Evolutionary conservation across 2,888 invertebrate genomes (phyloP).

Genomic region (Hybos culiciformis): DNA sequence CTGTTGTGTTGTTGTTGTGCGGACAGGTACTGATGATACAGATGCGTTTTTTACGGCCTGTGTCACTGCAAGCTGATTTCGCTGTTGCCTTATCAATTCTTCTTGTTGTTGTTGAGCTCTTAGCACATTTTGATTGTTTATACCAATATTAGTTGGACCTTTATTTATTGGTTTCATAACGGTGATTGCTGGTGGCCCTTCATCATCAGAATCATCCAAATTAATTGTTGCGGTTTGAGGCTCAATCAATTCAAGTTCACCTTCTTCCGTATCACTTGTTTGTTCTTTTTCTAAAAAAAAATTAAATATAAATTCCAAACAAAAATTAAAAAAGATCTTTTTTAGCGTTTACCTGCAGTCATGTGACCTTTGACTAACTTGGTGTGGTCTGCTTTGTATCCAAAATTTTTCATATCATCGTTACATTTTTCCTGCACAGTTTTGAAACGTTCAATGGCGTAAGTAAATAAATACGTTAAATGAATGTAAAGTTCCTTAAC

Average conservation of each 20-base stretch:
- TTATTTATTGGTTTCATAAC: not conserved
- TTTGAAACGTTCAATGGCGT: slow-evolving; percentile 34
- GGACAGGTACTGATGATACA: not conserved
- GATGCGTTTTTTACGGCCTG: too few relatives aligned
- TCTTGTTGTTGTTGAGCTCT: slow-evolving; percentile 1
- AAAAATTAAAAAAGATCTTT: too few relatives aligned
- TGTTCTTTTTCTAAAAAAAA: slow-evolving; percentile 23
- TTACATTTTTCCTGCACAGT: slow-evolving; percentile 33
- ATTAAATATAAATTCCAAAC: slow-evolving; percentile 4
- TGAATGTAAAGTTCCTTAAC: slow-evolving; percentile 35
- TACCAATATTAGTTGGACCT: not conserved
- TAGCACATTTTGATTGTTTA: not conserved
- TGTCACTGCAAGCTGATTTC: too few relatives aligned
- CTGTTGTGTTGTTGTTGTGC: too few relatives aligned
- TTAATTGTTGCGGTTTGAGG: slow-evolving; percentile 33
- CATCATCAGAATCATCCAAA: slow-evolving; percentile 33
- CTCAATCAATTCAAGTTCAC: slow-evolving; percentile 35
- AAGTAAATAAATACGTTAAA: slow-evolving; percentile 33
- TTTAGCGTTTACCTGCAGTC: slow-evolving; percentile 31
- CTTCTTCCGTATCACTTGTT: slow-evolving; percentile 33
- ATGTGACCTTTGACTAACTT: slow-evolving; percentile 32
- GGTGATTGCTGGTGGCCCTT: slow-evolving; percentile 18
- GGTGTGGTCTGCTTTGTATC: slow-evolving; percentile 32
- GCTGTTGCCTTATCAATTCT: slow-evolving; percentile 5
- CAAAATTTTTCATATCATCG: slow-evolving; percentile 32